Percentiles rank a stretch among this genome's conserved stretches.
phyloP scores from a whole-genome alignment of 2,888 invertebrate genomes.

The Agrochola litura region DNA sequence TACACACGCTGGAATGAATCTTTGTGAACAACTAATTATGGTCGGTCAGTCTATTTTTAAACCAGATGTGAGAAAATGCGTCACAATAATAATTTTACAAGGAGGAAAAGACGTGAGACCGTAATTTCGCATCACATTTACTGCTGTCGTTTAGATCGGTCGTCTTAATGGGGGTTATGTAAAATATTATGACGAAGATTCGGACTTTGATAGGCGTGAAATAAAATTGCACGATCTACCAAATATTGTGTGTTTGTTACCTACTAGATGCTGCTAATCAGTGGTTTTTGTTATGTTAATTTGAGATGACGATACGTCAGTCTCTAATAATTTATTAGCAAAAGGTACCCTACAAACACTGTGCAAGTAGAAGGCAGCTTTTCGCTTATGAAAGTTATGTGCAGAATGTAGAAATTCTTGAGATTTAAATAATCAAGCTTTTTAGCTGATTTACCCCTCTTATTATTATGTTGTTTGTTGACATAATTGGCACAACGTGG shows the following conservation, averaged over 20 bases:
- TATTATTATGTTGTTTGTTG: neutral
- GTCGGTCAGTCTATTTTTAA: constrained; percentile 40
- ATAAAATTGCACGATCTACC: neutral
- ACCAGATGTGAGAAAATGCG: constrained; percentile 29
- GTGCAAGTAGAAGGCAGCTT: neutral
- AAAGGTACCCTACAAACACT: neutral
- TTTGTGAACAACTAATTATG: constrained; percentile 42
- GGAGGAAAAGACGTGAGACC: constrained; percentile 53
- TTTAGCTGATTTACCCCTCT: neutral
- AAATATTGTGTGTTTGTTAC: neutral
- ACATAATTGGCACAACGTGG: too few species aligned
- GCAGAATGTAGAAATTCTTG: neutral
- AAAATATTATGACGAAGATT: constrained; percentile 7
- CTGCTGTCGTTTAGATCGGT: constrained; percentile 34
- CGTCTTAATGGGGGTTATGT: constrained; percentile 48
- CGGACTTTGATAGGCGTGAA: neutral
- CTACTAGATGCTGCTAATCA: neutral
- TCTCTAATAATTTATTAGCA: neutral
- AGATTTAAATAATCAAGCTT: neutral
- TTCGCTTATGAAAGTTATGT: neutral
- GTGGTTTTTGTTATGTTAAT: neutral
- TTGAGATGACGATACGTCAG: neutral
- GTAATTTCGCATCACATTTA: constrained; percentile 45
- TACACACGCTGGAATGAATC: constrained; percentile 22
- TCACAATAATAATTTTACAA: constrained; percentile 44